phyloP scores from a whole-genome alignment of 2,888 invertebrate species.

The Deilephila porcellus region DNA sequence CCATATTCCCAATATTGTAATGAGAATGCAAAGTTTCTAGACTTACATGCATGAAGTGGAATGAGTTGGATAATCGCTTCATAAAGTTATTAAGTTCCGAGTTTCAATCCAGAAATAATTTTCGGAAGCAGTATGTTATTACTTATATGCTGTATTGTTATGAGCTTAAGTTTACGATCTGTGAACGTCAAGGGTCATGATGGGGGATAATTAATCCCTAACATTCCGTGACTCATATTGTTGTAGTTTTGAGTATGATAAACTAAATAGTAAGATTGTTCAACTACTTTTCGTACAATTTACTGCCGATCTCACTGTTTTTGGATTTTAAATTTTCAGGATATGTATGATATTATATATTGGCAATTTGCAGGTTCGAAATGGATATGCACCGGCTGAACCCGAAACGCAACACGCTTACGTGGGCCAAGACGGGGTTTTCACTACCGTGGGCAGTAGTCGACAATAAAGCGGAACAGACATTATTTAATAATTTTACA shows the following conservation, averaged over 20 bases:
- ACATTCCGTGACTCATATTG: neutral
- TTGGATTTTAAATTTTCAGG: too few relatives aligned
- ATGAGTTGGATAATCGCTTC: slow-evolving; percentile 61
- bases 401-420: too few relatives aligned
- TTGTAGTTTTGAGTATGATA: neutral
- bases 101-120: slow-evolving; percentile 48
- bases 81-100: slow-evolving; percentile 49
- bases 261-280: too few relatives aligned
- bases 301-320: too few relatives aligned
- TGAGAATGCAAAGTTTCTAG: slow-evolving; percentile 67
- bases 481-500: too few relatives aligned
- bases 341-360: too few relatives aligned
- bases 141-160: slow-evolving; percentile 5
- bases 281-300: too few relatives aligned
- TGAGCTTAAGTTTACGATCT: neutral
- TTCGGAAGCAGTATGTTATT: slow-evolving; percentile 34
- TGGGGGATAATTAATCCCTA: neutral
- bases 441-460: too few relatives aligned
- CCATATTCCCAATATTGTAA: slow-evolving; percentile 63
- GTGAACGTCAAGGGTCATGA: neutral
- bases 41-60: slow-evolving; percentile 57
- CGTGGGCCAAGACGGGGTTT: too few relatives aligned
- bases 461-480: too few relatives aligned
- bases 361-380: too few relatives aligned
- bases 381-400: too few relatives aligned